These are phyloP conservation scores for Drosophila anceps DNA, from an alignment of 2,888 invertebrate genomes.

Conservation along the genomic window DNA sequence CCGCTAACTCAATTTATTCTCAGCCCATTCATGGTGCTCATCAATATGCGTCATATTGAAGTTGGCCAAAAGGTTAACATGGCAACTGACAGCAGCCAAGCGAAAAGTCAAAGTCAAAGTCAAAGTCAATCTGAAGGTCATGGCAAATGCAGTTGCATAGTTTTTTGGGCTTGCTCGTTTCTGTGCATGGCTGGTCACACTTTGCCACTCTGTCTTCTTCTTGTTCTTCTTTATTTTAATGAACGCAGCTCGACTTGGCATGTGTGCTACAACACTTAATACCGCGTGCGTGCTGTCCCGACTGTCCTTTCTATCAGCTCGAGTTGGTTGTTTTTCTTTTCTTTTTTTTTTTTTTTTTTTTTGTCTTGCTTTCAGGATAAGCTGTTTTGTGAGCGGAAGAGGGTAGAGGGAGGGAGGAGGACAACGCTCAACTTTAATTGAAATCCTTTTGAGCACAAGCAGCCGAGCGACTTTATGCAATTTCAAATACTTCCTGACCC, in stretches of 20 bases:
- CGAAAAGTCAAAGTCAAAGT: slow-evolving; percentile 7
- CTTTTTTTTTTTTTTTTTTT: background rate
- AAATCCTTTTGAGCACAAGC: slow-evolving; percentile 67
- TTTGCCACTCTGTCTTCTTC: background rate
- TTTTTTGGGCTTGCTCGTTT: background rate
- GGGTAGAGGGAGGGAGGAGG: background rate
- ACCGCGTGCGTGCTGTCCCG: background rate
- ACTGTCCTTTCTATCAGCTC: slow-evolving; percentile 6
- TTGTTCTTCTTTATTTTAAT: background rate
- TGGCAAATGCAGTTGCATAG: slow-evolving; percentile 3
- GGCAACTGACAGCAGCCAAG: background rate
- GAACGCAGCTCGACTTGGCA: slow-evolving; percentile 1
- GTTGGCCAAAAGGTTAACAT: slow-evolving; percentile 6
- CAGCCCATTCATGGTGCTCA: background rate
- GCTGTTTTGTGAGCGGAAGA: background rate
- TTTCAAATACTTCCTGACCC: slow-evolving; percentile 64
- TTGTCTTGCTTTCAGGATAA: background rate
- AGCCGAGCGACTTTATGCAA: slow-evolving; percentile 69
- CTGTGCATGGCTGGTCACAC: slow-evolving; percentile 5
- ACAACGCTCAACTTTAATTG: slow-evolving; percentile 66
- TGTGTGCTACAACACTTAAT: slow-evolving; percentile 5
- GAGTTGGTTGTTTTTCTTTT: background rate
- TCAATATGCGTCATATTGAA: slow-evolving; percentile 6
- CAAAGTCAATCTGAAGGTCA: slow-evolving; percentile 7
- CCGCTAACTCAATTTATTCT: slow-evolving; percentile 9